A percentile compares a stretch with the other conserved stretches of the same genome.
Evolutionary conservation across 2,113 vertebrate species (phyloP).

Genomic region (Anhinga anhinga): DNA sequence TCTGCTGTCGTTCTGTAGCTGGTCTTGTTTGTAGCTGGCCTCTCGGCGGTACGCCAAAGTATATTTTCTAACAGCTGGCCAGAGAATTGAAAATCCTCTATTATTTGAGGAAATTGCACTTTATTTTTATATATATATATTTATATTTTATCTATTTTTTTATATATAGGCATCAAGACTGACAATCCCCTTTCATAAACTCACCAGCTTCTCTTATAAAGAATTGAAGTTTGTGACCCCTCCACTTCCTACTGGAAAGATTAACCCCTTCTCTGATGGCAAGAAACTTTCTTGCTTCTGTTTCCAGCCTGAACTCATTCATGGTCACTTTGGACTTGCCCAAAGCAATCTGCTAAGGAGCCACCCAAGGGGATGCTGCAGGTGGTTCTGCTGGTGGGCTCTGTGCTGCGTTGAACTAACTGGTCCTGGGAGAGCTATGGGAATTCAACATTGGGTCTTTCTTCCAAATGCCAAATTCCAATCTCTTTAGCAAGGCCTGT

Average conservation of each 20-base stretch:
- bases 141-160: neutral
- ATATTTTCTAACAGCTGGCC: neutral
- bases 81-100: neutral
- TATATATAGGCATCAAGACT: neutral
- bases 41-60: neutral
- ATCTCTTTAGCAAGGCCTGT: no score
- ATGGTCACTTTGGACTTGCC: neutral
- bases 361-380: neutral
- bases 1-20: neutral
- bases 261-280: neutral
- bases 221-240: neutral
- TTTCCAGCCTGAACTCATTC: neutral
- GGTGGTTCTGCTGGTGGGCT: neutral
- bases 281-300: neutral
- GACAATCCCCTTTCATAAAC: neutral
- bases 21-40: neutral
- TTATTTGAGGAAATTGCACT: neutral
- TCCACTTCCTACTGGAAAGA: neutral
- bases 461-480: neutral
- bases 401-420: neutral
- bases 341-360: neutral
- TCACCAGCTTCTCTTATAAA: neutral
- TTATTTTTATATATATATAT: neutral
- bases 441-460: neutral
- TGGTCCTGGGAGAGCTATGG: neutral